A percentile compares a stretch with the other conserved stretches of the same genome.
phyloP scores from a whole-genome alignment of 2,888 invertebrate genomes.

The Lutraria lutraria region DNA sequence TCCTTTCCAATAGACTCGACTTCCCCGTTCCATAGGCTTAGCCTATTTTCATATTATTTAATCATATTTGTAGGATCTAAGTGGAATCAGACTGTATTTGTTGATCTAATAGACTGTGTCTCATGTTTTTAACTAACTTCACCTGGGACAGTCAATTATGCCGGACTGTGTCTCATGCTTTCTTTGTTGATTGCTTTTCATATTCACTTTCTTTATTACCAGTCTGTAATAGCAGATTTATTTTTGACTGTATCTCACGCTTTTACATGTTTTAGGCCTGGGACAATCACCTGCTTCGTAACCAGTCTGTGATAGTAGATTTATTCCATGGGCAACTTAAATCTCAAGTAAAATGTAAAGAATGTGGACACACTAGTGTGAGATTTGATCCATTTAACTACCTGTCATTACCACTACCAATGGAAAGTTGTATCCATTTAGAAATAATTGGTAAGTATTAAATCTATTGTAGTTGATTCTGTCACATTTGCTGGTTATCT shows the following conservation, averaged over 20 bases:
- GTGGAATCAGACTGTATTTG: not conserved
- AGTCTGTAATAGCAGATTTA: slow-evolving; percentile 87
- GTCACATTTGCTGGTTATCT: not conserved
- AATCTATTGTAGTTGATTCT: not conserved
- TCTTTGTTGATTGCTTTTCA: slow-evolving; percentile 91
- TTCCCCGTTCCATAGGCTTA: no score
- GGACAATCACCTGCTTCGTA: slow-evolving; percentile 93
- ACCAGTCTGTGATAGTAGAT: slow-evolving; percentile 95
- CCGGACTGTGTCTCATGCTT: not conserved
- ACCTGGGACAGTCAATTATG: slow-evolving; percentile 93
- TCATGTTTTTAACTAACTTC: slow-evolving; percentile 67
- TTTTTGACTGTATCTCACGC: not conserved
- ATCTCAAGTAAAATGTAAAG: slow-evolving; percentile 94
- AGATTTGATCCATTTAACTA: slow-evolving; percentile 97
- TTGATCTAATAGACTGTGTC: slow-evolving; percentile 3
- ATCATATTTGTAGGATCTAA: no score
- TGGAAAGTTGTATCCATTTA: slow-evolving; percentile 93
- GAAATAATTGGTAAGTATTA: slow-evolving; percentile 90
- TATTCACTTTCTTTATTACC: slow-evolving; percentile 91
- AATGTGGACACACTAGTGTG: slow-evolving; percentile 94
- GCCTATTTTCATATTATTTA: no score
- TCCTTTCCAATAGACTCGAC: no score
- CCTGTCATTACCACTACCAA: slow-evolving; percentile 95
- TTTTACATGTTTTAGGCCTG: slow-evolving; percentile 89
- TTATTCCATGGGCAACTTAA: slow-evolving; percentile 97